Base-by-base conservation (phyloP, 2,113 vertebrate species). In the Salvelinus fontinalis region DNA sequence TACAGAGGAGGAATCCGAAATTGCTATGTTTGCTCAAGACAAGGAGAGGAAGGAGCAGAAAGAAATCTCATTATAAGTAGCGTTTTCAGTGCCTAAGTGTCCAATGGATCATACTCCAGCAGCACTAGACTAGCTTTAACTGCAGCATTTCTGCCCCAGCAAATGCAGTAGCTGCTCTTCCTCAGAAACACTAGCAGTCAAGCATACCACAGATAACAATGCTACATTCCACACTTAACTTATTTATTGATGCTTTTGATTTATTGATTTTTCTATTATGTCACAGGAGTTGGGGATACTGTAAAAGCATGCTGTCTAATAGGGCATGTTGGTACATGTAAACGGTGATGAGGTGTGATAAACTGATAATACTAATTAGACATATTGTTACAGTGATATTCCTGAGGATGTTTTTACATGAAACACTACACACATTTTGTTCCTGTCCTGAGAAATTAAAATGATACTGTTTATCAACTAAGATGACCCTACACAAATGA, bases 11-110 rank as follows among this genome's bases (percentile, higher is more conserved):
- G 67, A 29, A 59, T 27, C 74, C 73, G 6, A 80, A 75, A 82
- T 71, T 20, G 73, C 69, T 65, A 20, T 79, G 67, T 77, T 83
- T 79, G 29, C 59, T 67, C 39, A 73, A 83, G 65, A 73, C 70
- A 51, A 60, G 26, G 68, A 16, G 49, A 51, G 44, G 29, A 75
- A 68, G 20, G 9, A 27, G 13, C 1, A 57, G 48, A 27, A 77
- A 65, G 57, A 48, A 66, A 60, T 24, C 12, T 39, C 29, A 75
- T 26, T 71, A 78, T 16, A 76, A 65, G 73, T 75, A 66, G 75
- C 69, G 73, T 48, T 69, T 49, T 24, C 22, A 66, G 39, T 67
- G 39, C 9, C 39, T 44, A 44, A 44, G 39, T 44, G 34, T 11
- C 24, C 39, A 26, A 73, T 54, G 74, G 59, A 62, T 67, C 20